Evolutionary conservation across 2,113 vertebrate species (phyloP), one percentile per base, ranked within the genome.

Genomic region (Melozone crissalis): DNA sequence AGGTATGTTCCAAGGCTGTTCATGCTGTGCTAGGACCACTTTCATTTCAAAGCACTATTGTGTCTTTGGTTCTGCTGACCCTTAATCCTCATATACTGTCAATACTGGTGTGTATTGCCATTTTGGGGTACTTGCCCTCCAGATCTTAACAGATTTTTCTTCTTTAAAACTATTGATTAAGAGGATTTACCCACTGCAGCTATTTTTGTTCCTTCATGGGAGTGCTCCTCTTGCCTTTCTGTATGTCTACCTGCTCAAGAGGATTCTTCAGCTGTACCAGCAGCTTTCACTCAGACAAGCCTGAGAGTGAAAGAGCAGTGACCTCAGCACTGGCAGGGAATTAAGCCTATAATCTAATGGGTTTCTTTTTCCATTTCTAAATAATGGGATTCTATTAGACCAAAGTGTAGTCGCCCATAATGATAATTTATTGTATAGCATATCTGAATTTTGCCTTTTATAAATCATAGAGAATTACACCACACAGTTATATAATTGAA

Each of bases 361-460:
- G 39, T 78, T 94, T 78, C 86, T 89, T 89, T 88, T 86, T 95
- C 95, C 93, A 92, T 96, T 96, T 96, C 90, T 94, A 95, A 95
- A 94, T 93, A 92, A 96, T 90, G 93, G 58, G 93, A 96, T 93
- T 95, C 88, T 96, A 93, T 94, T 94, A 96, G 88, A 75, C 90
- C 83, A 58, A 97, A 96, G 80, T 43, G 30, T 94, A 94, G 88
- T 93, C 46, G 14, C 16, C 75, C 74, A 41, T 90, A 96, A 97
- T 87, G 83, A 69, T 92, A 93, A 97, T 92, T 93, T 96, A 96
- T 96, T 57, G 54, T 54, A 31, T 11, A 78, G 23, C 69, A 33
- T 90, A 87, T 93, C 90, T 90, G 90, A 94, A 92, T 93, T 93
- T 96, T 96, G 85, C 41, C 85, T 87, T 86, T 87, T 94, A 95